Evolutionary conservation across 2,113 vertebrate genomes (phyloP), one percentile per base, ranked within the genome.

Genomic region (Pteruthius melanotis): DNA sequence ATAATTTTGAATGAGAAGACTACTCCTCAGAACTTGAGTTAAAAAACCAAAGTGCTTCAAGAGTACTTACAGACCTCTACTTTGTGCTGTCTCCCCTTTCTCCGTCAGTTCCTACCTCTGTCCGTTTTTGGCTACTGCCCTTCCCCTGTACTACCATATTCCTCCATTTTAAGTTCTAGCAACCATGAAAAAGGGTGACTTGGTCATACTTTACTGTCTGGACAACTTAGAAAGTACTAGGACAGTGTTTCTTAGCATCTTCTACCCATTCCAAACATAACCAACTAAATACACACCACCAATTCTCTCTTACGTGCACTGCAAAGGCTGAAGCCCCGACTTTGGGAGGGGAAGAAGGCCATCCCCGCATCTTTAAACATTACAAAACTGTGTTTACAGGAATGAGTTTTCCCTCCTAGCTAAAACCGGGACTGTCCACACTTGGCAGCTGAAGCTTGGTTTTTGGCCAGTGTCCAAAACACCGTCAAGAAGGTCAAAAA

Each of bases 401-500:
- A 56, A 33, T 6, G 8, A 53, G 14, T 20, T 53, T 57, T 49
- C 20, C 18, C 22, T 60, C 28, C 28, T 15, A 71, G 16, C 14
- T 44, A 0, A 59, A 60, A 79, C 17, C 35, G 8, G 7, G n/a
- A 26, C 35, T 70, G 30, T 60, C 77, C 35, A 37, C 9, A 4
- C 15, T 20, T 18, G 40, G 35, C 49, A 95, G 75, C 22, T 50
- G 26, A 91, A 82, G 47, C 7, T 49, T 63, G 5, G 11, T 0
- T 86, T 75, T 57, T 9, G 71, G 64, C 39, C 28, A 30, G 23
- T 15, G n/a, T 22, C 47, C 64, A 82, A 61, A 89, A 59, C 7
- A 35, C 6, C 0, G 0, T 20, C 47, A 59, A 57, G 11, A 31
- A 13, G 0, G 1, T 10, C 17, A 75, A 15, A 49, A 50, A 45